Evolutionary conservation across 2,113 vertebrate species (phyloP).

Genomic region (Rhineura floridana): DNA sequence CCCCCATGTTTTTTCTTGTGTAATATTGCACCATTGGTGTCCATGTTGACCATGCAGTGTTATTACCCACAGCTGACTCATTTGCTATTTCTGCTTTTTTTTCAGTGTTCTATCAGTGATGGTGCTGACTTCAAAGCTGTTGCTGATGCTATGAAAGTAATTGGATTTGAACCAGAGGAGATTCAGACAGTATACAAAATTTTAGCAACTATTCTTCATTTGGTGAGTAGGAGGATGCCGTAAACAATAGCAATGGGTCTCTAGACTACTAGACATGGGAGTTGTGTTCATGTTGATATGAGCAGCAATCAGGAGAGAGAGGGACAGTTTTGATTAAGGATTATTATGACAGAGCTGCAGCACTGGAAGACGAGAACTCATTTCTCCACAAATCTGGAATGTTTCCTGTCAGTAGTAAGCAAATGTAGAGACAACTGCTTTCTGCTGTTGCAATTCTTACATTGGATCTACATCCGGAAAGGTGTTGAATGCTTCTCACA

Average conservation of each 20-base stretch:
- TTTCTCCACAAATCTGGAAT: neutral
- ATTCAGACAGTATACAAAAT: constrained; percentile 95
- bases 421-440: neutral
- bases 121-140: constrained; percentile 92
- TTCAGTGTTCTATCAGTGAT: constrained; percentile 90
- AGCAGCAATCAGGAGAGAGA: neutral
- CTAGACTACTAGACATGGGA: neutral
- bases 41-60: neutral
- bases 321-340: neutral
- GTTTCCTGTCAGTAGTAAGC: neutral
- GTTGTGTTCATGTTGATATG: neutral
- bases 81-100: neutral
- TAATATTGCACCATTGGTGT: neutral
- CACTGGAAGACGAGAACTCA: neutral
- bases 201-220: constrained; percentile 91
- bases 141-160: constrained; percentile 95
- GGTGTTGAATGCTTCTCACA: neutral
- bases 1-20: neutral
- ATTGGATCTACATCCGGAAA: neutral
- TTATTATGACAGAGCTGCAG: neutral
- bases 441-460: neutral
- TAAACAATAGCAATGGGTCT: neutral
- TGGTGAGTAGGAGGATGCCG: constrained; percentile 78
- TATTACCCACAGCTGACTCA: neutral
- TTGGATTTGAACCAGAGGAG: constrained; percentile 94